These are phyloP conservation scores for Whitmania pigra DNA, from an alignment of 1,140 invertebrate species.

Conservation along the genomic window DNA sequence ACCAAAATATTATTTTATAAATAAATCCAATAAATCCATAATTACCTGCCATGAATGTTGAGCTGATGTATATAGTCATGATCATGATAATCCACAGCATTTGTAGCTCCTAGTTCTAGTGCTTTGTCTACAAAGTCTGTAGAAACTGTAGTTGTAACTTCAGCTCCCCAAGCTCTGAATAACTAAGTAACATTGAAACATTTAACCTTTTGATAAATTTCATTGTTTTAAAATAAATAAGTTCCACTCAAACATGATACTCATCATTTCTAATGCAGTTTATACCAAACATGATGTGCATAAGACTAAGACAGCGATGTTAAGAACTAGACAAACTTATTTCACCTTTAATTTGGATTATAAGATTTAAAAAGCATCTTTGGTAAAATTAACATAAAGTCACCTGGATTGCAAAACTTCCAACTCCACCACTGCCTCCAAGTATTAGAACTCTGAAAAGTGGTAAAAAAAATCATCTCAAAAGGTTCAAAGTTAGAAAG, in stretches of 20 bases:
- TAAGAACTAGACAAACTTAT: too few relatives aligned
- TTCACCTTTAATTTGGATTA: too few relatives aligned
- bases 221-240: too few relatives aligned
- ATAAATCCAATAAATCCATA: conserved; percentile 21
- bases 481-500: background rate
- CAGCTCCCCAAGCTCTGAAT: conserved; percentile 57
- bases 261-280: background rate
- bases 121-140: conserved; percentile 58
- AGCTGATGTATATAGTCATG: conserved; percentile 51
- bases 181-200: conserved; percentile 39
- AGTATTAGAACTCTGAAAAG: conserved; percentile 58
- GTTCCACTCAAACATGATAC: background rate
- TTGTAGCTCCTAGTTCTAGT: conserved; percentile 56
- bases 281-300: background rate
- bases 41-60: conserved; percentile 53
- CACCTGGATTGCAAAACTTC: conserved; percentile 64
- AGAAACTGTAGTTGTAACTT: conserved; percentile 64
- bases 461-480: background rate
- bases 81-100: conserved; percentile 65
- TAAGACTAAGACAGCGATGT: too few relatives aligned
- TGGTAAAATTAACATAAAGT: background rate
- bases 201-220: background rate
- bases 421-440: conserved; percentile 80
- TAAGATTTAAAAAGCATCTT: background rate
- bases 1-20: background rate